Percentiles rank a stretch among this genome's conserved stretches.
Conservation (phyloP, 1,140 invertebrate genomes). For the Macrobrachium rosenbergii region DNA sequence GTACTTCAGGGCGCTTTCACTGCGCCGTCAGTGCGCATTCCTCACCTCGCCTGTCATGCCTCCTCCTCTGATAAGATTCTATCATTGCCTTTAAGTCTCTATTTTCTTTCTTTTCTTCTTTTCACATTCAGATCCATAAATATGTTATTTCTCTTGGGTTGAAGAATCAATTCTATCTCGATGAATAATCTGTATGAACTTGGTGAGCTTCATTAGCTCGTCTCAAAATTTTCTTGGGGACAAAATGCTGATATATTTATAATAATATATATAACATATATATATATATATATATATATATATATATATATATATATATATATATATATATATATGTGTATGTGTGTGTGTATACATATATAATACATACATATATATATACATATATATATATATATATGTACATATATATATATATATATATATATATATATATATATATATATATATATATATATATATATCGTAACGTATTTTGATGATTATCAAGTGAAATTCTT, state of each 20-base stretch:
- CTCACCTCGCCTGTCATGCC: too few species aligned
- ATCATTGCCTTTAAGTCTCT: not conserved
- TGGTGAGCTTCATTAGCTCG: too few species aligned
- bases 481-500: too few species aligned
- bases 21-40: too few species aligned
- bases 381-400: not conserved
- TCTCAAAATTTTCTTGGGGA: too few species aligned
- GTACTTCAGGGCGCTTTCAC: too few species aligned
- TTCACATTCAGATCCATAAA: not conserved
- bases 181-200: too few species aligned
- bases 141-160: too few species aligned
- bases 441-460: conserved; percentile 9
- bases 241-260: too few species aligned
- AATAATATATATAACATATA: not conserved
- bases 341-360: conserved; percentile 32
- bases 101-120: too few species aligned
- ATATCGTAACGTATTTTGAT: too few species aligned
- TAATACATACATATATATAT: not conserved
- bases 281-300: conserved; percentile 1
- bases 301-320: conserved; percentile 36
- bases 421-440: not conserved
- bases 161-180: too few species aligned
- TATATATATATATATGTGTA: conserved; percentile 35
- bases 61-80: not conserved
- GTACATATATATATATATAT: conserved; percentile 10